These are phyloP conservation scores for Brotogeris chrysoptera DNA, from an alignment of 2,797 vertebrate species.

Conservation along the genomic window DNA sequence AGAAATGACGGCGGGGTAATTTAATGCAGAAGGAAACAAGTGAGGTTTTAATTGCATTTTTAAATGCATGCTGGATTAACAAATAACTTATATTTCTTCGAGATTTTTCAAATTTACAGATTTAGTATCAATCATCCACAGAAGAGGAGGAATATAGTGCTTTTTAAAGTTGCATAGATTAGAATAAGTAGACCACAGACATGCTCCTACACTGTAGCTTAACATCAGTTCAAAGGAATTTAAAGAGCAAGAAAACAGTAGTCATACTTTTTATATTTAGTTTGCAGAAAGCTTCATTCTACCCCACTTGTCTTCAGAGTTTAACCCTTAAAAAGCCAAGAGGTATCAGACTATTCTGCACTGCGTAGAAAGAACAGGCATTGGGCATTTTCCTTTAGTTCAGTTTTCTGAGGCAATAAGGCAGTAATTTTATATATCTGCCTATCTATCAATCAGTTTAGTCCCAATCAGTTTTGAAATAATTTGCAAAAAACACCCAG, in stretches of 20 bases:
- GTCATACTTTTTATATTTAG: background rate
- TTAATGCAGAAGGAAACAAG: slow-evolving; percentile 9
- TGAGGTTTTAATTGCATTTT: background rate
- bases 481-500: background rate
- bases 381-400: background rate
- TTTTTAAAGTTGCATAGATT: background rate
- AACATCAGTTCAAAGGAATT: background rate
- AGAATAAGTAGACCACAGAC: background rate
- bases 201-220: background rate
- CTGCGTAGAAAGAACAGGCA: background rate
- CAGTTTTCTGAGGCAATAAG: background rate
- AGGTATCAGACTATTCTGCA: background rate
- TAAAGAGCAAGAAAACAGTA: background rate
- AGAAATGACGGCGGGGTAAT: background rate
- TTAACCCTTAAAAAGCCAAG: background rate
- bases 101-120: background rate
- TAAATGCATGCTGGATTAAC: background rate
- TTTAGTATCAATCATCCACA: background rate
- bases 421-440: background rate
- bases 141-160: background rate
- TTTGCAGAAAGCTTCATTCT: background rate
- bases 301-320: background rate
- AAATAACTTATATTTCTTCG: background rate
- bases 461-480: background rate
- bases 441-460: background rate